Conservation (phyloP, 2,113 vertebrate genomes). For the Speoplatyrhinus poulsoni region DNA sequence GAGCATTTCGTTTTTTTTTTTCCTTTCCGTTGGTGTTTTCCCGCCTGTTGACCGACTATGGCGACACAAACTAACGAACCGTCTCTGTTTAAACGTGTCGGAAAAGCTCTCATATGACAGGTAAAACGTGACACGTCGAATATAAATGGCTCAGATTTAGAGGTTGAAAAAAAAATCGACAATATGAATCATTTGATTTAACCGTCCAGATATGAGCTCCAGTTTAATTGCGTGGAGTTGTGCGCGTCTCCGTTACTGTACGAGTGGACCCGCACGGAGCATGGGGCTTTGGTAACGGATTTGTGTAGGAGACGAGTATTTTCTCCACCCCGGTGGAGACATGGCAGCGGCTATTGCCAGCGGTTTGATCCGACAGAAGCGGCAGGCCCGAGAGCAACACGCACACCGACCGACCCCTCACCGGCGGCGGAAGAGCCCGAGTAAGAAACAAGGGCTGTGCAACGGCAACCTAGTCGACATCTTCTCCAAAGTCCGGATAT, state of each 20-base stretch:
- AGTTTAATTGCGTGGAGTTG: conserved; percentile 37
- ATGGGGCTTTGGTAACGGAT: conserved; percentile 69
- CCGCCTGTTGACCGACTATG: conserved; percentile 36
- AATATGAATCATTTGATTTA: conserved; percentile 32
- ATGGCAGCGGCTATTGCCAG: conserved; percentile 98
- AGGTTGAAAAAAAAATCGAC: conserved; percentile 17
- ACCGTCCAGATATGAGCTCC: conserved; percentile 14
- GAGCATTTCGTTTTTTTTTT: neutral
- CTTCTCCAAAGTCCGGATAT: conserved; percentile 99
- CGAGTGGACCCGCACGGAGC: conserved; percentile 10
- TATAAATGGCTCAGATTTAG: conserved; percentile 27
- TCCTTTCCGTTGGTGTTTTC: neutral
- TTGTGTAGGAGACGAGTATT: conserved; percentile 50
- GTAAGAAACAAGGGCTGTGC: conserved; percentile 92
- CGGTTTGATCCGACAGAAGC: conserved; percentile 98
- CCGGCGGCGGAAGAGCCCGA: conserved; percentile 94
- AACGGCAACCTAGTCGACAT: conserved; percentile 98
- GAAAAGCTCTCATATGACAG: conserved; percentile 56
- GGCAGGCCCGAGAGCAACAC: conserved; percentile 95
- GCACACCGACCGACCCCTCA: conserved; percentile 91
- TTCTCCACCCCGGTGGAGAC: conserved; percentile 66
- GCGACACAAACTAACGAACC: conserved; percentile 11
- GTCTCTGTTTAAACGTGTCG: conserved; percentile 9
- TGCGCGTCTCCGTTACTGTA: conserved; percentile 12
- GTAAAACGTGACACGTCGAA: conserved; percentile 29